Conservation (phyloP, 2,113 vertebrate species). For the Lophius piscatorius region DNA sequence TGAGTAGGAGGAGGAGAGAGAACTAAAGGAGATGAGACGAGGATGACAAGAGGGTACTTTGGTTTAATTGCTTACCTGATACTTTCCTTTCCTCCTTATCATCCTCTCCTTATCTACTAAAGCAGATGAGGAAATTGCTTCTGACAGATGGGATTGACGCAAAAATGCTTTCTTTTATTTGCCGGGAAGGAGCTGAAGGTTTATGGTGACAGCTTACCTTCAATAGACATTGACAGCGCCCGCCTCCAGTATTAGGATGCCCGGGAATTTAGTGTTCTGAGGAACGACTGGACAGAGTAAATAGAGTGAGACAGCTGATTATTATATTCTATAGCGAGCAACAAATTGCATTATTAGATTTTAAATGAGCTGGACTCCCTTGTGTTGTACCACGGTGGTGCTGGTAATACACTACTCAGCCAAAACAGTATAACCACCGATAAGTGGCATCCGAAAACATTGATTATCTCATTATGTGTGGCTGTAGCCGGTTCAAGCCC, state of each 20-base stretch:
- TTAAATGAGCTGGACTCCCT: not conserved
- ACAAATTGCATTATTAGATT: not conserved
- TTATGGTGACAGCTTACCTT: slow-evolving; percentile 56
- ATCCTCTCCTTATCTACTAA: slow-evolving; percentile 53
- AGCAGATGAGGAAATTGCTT: slow-evolving; percentile 55
- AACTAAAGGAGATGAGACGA: slow-evolving; percentile 49
- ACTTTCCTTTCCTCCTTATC: slow-evolving; percentile 63
- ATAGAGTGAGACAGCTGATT: slow-evolving; percentile 2
- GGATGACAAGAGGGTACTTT: slow-evolving; percentile 55
- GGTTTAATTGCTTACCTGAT: slow-evolving; percentile 78
- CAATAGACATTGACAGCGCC: slow-evolving; percentile 29
- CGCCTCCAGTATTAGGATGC: slow-evolving; percentile 20
- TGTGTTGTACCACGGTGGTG: not conserved
- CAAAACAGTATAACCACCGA: too few relatives aligned
- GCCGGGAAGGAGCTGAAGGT: slow-evolving; percentile 38
- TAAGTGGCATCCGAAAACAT: too few relatives aligned
- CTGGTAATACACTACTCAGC: too few relatives aligned
- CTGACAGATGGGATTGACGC: slow-evolving; percentile 44
- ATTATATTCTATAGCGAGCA: slow-evolving; percentile 3
- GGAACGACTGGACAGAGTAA: not conserved
- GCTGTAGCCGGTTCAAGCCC: too few relatives aligned
- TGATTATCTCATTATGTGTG: too few relatives aligned
- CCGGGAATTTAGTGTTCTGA: slow-evolving; percentile 19
- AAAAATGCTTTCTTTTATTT: slow-evolving; percentile 46
- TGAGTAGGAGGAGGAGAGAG: slow-evolving; percentile 28